Conservation (phyloP, 1,140 invertebrate species). For the Aphis gossypii region DNA sequence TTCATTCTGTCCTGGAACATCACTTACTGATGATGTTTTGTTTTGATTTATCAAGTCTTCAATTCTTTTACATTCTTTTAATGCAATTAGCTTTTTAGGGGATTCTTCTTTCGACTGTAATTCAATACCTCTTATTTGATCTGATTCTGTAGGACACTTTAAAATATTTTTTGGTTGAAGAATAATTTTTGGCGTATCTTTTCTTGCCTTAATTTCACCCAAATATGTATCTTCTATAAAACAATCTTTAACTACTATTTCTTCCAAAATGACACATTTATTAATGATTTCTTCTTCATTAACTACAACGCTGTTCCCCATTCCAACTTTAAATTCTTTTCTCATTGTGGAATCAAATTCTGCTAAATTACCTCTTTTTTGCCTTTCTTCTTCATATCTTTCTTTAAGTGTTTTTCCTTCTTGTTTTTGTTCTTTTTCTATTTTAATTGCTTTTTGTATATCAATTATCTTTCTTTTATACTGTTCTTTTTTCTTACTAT, state of each 20-base stretch:
- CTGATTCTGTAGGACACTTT: neutral
- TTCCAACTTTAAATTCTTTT: neutral
- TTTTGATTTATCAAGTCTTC: neutral
- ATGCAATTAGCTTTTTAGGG: accelerated
- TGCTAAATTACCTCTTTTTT: neutral
- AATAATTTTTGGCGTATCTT: no score
- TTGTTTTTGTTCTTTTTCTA: neutral
- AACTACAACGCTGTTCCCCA: neutral
- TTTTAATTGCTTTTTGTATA: neutral
- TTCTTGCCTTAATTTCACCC: no score
- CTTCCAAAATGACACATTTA: no score
- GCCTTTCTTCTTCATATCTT: neutral
- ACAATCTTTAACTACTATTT: no score
- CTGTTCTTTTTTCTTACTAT: neutral
- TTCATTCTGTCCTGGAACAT: neutral
- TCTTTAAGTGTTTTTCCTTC: neutral
- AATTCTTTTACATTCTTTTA: neutral
- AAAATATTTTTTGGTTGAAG: no score
- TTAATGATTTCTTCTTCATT: no score
- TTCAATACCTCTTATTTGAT: neutral
- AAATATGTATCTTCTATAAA: no score
- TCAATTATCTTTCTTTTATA: neutral
- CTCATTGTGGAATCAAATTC: neutral
- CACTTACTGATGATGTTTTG: neutral
- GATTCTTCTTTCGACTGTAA: neutral